Evolutionary conservation across 2,888 invertebrate species (phyloP).

Genomic region (Oxystoma pomonae): DNA sequence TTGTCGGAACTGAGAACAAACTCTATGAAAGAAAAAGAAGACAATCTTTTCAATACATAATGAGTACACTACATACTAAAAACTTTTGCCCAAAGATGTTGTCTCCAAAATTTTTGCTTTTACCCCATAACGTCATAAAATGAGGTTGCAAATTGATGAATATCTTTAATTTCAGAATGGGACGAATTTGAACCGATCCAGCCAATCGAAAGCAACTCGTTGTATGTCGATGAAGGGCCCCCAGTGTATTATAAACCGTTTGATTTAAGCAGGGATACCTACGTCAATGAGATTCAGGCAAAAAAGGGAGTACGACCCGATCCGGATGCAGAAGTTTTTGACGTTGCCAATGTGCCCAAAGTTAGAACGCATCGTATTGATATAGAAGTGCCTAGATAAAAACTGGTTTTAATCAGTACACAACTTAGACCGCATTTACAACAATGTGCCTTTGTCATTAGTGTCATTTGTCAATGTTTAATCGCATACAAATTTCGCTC

Average conservation of each 20-base stretch:
- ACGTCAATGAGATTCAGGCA: slow-evolving; percentile 37
- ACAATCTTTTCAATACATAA: slow-evolving; percentile 2
- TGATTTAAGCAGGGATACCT: slow-evolving; percentile 38
- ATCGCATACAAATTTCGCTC: too few species aligned
- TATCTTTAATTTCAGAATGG: slow-evolving; percentile 20
- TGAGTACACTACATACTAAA: too few species aligned
- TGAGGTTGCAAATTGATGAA: neutral
- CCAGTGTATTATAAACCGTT: slow-evolving; percentile 16
- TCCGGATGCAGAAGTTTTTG: slow-evolving; percentile 41
- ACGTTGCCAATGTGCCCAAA: too few species aligned
- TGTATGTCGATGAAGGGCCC: slow-evolving; percentile 14
- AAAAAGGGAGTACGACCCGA: slow-evolving; percentile 33
- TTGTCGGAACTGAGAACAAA: too few species aligned
- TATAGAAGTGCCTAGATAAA: too few species aligned
- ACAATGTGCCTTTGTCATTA: too few species aligned
- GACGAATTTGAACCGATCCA: slow-evolving; percentile 34
- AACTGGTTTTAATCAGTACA: too few species aligned
- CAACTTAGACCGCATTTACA: too few species aligned
- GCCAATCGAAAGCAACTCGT: slow-evolving; percentile 39
- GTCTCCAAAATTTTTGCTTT: slow-evolving; percentile 4
- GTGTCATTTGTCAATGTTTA: too few species aligned
- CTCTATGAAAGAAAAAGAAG: too few species aligned
- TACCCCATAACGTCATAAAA: neutral
- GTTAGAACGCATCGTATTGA: too few species aligned
- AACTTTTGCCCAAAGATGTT: too few species aligned